A percentile compares a stretch with the other conserved stretches of the same genome.
These are phyloP conservation scores for Megaceryle maxima DNA, from an alignment of 2,113 vertebrate species.

Conservation along the genomic window DNA sequence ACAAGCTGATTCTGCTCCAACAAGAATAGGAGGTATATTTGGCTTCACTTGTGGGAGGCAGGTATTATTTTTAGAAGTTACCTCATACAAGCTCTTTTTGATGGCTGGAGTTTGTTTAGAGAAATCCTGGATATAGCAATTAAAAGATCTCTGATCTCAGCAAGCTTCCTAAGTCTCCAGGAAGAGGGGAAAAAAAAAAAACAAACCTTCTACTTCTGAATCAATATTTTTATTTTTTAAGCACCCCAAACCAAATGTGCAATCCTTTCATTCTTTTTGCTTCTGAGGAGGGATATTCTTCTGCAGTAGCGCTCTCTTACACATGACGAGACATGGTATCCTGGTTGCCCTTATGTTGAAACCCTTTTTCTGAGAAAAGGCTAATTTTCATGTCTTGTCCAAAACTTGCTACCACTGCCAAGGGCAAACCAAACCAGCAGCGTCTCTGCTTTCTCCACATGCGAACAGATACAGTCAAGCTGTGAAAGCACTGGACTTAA, in stretches of 20 bases:
- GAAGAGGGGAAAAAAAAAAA: slow-evolving; percentile 23
- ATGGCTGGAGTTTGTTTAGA: slow-evolving; percentile 42
- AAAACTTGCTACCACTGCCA: too few species aligned
- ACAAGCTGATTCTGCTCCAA: slow-evolving; percentile 1
- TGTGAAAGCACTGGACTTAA: not conserved
- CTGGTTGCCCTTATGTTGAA: not conserved
- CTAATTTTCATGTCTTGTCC: not conserved
- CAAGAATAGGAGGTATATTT: slow-evolving; percentile 42
- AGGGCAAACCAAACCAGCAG: not conserved
- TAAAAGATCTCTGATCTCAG: slow-evolving; percentile 54
- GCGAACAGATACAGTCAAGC: not conserved
- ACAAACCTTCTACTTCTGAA: slow-evolving; percentile 5
- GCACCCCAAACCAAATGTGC: not conserved
- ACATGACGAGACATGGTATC: not conserved
- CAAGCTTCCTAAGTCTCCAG: not conserved
- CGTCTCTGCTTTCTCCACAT: not conserved
- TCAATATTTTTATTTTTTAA: not conserved
- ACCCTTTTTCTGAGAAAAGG: not conserved
- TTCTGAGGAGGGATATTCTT: not conserved
- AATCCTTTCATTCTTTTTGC: not conserved
- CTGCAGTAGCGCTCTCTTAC: not conserved
- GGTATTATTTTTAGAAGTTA: slow-evolving; percentile 55
- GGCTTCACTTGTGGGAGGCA: slow-evolving; percentile 49
- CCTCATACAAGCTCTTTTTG: slow-evolving; percentile 32
- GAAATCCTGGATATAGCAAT: slow-evolving; percentile 35